These are phyloP conservation scores for Hypsibius dujardini DNA, from an alignment of 1,140 invertebrate genomes.

Conservation along the genomic window DNA sequence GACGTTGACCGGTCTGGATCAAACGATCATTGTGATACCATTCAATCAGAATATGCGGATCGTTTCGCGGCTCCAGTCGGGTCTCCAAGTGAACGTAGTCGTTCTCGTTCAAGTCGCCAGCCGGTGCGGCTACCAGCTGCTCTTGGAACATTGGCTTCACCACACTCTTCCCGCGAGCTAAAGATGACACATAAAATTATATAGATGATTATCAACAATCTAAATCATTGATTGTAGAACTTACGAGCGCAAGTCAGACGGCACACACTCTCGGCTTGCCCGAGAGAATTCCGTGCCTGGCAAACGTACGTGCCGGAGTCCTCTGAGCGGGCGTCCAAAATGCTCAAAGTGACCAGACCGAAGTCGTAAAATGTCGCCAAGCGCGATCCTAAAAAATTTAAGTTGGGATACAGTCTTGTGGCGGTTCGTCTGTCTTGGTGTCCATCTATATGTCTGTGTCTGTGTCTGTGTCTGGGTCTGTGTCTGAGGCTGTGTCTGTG, in stretches of 20 bases:
- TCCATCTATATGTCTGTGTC: no score
- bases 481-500: no score
- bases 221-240: neutral
- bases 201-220: constrained; percentile 6
- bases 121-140: constrained; percentile 1
- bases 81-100: constrained; percentile 28
- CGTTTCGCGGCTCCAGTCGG: constrained; percentile 33
- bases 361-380: constrained; percentile 93
- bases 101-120: neutral
- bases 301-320: constrained; percentile 85
- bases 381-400: constrained; percentile 59
- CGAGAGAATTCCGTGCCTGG: constrained; percentile 71
- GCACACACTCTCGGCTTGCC: constrained; percentile 67
- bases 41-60: constrained; percentile 42
- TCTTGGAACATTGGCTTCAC: constrained; percentile 15
- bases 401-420: no score
- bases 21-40: constrained; percentile 65
- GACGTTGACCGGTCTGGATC: constrained; percentile 24
- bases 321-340: constrained; percentile 87
- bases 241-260: constrained; percentile 48
- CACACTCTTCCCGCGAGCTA: neutral
- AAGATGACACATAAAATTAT: neutral
- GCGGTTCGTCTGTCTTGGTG: no score
- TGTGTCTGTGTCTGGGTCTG: no score
- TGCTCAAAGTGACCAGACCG: constrained; percentile 82